phyloP scores from a whole-genome alignment of 1,140 invertebrate species.

The Cotesia chilonis region DNA sequence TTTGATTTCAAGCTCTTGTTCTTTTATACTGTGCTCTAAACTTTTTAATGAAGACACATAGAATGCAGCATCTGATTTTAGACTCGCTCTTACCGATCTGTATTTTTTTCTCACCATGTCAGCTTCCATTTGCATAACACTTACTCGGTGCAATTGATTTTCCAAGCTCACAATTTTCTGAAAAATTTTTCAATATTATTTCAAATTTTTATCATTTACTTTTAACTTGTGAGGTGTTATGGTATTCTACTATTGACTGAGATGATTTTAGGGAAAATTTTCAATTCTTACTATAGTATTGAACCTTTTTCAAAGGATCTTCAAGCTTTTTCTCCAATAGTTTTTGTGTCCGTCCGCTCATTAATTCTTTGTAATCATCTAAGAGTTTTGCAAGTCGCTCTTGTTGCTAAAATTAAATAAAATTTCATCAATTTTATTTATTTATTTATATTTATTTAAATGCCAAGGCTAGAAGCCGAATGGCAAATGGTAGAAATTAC shows the following conservation, averaged over 20 bases:
- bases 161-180: slow-evolving; percentile 77
- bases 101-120: slow-evolving; percentile 82
- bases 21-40: slow-evolving; percentile 72
- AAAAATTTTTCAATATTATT: slow-evolving; percentile 37
- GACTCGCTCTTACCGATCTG: slow-evolving; percentile 73
- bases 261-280: background rate
- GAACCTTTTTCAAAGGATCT: slow-evolving; percentile 57
- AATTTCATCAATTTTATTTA: background rate
- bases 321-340: slow-evolving; percentile 57
- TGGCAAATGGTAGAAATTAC: too few relatives aligned
- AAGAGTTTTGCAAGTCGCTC: slow-evolving; percentile 67
- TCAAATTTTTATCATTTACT: background rate
- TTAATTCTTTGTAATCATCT: slow-evolving; percentile 69
- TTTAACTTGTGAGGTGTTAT: background rate
- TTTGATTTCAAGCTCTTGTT: slow-evolving; percentile 76
- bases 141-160: slow-evolving; percentile 74
- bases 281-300: slow-evolving; percentile 39
- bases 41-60: slow-evolving; percentile 77
- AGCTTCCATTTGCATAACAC: slow-evolving; percentile 82
- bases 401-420: slow-evolving; percentile 53
- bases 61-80: slow-evolving; percentile 74
- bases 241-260: background rate
- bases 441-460: background rate
- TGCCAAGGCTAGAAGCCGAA: too few relatives aligned
- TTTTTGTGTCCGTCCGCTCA: slow-evolving; percentile 60